These are phyloP conservation scores for Platichthys stellatus DNA, from an alignment of 2,113 vertebrate genomes.

Conservation along the genomic window DNA sequence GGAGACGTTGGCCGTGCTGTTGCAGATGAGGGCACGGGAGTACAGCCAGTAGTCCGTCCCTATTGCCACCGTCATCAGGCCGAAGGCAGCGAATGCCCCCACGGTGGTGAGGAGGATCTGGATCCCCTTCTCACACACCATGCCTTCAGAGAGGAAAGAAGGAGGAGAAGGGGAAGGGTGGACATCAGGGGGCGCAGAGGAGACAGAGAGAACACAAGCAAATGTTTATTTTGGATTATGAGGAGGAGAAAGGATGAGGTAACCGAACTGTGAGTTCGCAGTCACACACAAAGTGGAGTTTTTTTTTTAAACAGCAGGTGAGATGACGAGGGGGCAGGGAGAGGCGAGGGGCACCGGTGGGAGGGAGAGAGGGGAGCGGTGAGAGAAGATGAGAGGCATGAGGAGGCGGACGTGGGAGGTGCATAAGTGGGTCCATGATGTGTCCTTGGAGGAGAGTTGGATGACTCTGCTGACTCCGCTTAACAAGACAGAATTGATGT, in stretches of 20 bases:
- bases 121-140: conserved; percentile 93
- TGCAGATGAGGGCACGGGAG: conserved; percentile 92
- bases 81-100: conserved; percentile 93
- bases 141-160: conserved; percentile 78
- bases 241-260: conserved; percentile 38
- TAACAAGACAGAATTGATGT: conserved; percentile 77
- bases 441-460: conserved; percentile 77
- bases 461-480: conserved; percentile 77
- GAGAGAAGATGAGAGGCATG: conserved; percentile 21
- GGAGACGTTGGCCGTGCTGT: conserved; percentile 88
- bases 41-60: conserved; percentile 97
- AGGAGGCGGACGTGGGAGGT: conserved; percentile 54
- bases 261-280: background rate
- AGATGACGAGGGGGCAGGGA: conserved; percentile 35
- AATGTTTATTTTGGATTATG: conserved; percentile 1
- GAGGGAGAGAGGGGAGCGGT: conserved; percentile 22
- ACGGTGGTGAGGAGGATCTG: conserved; percentile 93
- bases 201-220: background rate
- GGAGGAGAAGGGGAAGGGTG: conserved; percentile 13
- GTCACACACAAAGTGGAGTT: conserved; percentile 24
- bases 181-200: background rate
- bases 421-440: conserved; percentile 58
- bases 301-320: conserved; percentile 35
- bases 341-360: conserved; percentile 23
- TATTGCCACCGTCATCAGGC: conserved; percentile 96